phyloP scores from a whole-genome alignment of 2,113 vertebrate genomes.

The Amphiprion ocellaris region DNA sequence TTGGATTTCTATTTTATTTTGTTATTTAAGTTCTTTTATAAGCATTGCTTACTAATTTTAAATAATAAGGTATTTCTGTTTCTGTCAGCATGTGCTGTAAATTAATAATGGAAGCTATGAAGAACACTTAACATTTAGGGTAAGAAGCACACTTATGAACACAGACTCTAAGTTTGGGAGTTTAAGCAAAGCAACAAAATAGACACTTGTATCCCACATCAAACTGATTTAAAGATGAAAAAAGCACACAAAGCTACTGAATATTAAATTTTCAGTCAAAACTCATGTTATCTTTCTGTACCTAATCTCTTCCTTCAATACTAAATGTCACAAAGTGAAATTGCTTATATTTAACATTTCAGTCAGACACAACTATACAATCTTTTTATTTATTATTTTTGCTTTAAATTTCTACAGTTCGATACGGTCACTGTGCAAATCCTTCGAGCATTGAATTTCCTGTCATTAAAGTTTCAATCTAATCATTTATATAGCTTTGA shows the following conservation, averaged over 20 bases:
- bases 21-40: neutral
- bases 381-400: neutral
- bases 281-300: neutral
- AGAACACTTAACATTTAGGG: too few species aligned
- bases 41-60: neutral
- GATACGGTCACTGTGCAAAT: neutral
- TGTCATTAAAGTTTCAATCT: neutral
- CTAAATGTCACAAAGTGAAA: conserved; percentile 4
- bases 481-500: too few species aligned
- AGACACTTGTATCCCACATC: neutral
- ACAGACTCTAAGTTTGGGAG: neutral
- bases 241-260: neutral
- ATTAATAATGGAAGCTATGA: too few species aligned
- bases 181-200: neutral
- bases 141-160: too few species aligned
- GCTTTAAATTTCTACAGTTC: neutral
- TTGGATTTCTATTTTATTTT: neutral
- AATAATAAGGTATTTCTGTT: neutral
- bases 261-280: conserved; percentile 17
- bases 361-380: neutral
- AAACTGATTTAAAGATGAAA: conserved; percentile 1
- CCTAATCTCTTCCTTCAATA: neutral
- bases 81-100: neutral
- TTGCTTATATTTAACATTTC: conserved; percentile 19
- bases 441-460: neutral